These are phyloP conservation scores for Tragelaphus strepsiceros DNA, from an alignment of 2,113 vertebrate species.

Conservation along the genomic window DNA sequence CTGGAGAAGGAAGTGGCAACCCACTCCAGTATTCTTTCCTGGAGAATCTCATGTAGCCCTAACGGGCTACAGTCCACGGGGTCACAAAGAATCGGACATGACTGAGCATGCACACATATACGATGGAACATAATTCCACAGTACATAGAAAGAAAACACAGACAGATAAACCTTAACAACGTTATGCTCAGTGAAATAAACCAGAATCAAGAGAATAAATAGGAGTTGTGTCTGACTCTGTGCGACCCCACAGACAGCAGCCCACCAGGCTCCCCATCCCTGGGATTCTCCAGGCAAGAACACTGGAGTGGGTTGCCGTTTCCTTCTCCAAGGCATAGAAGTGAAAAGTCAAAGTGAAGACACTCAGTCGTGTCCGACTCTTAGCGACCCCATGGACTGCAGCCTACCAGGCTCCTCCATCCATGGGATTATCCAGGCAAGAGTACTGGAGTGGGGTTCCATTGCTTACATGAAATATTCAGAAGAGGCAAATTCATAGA, in stretches of 20 bases:
- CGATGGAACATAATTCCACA: background rate
- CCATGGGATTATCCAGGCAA: too few species aligned
- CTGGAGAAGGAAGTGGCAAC: background rate
- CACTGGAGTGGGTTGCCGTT: too few species aligned
- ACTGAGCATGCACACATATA: background rate
- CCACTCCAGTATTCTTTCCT: background rate
- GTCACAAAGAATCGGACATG: background rate
- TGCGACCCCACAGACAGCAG: too few species aligned
- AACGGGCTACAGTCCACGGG: background rate
- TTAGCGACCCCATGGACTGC: too few species aligned
- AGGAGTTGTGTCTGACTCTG: background rate
- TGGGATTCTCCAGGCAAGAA: too few species aligned
- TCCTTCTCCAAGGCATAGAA: too few species aligned
- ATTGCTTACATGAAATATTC: background rate
- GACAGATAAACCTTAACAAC: background rate
- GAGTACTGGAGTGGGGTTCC: too few species aligned
- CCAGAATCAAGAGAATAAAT: background rate
- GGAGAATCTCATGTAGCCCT: background rate
- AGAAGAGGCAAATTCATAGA: background rate
- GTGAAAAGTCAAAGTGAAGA: too few species aligned
- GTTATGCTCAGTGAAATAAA: background rate
- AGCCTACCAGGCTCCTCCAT: too few species aligned
- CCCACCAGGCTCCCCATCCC: too few species aligned
- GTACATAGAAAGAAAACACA: background rate
- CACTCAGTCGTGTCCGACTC: too few species aligned